These are phyloP conservation scores for Polypterus senegalus DNA, from an alignment of 2,113 vertebrate genomes.

Conservation along the genomic window DNA sequence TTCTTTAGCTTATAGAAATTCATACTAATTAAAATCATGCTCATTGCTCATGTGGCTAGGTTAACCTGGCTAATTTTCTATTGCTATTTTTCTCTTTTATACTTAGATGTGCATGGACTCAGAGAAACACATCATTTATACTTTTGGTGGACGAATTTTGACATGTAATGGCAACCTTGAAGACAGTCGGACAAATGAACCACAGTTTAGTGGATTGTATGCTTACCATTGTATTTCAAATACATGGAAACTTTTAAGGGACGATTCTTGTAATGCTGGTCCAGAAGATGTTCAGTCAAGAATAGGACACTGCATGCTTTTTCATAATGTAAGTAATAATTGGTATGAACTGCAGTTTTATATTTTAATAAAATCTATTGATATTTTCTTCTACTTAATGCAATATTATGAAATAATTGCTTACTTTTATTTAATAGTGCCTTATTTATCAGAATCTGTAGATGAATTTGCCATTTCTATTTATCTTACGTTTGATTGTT, in stretches of 20 bases:
- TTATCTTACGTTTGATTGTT: too few species aligned
- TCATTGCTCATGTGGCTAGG: too few species aligned
- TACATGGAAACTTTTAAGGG: conserved; percentile 83
- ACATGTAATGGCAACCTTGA: conserved; percentile 91
- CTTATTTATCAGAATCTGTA: too few species aligned
- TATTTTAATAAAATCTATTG: background rate
- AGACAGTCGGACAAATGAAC: conserved; percentile 84
- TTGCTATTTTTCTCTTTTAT: background rate
- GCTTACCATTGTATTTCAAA: conserved; percentile 81
- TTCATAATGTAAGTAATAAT: conserved; percentile 71
- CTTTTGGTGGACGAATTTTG: conserved; percentile 89
- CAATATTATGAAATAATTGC: too few species aligned
- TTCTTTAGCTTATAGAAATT: too few species aligned
- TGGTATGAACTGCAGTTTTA: too few species aligned
- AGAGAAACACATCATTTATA: conserved; percentile 98
- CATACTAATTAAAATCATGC: too few species aligned
- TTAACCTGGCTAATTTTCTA: background rate
- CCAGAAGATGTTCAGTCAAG: conserved; percentile 94
- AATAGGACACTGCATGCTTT: conserved; percentile 98
- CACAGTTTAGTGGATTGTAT: conserved; percentile 92
- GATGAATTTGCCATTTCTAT: too few species aligned
- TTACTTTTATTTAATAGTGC: too few species aligned
- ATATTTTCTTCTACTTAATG: too few species aligned
- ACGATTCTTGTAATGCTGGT: conserved; percentile 94
- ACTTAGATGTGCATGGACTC: conserved; percentile 98